These are phyloP conservation scores for Ctenochaetus hawaiiensis DNA, from an alignment of 2,797 vertebrate genomes.

Conservation along the genomic window DNA sequence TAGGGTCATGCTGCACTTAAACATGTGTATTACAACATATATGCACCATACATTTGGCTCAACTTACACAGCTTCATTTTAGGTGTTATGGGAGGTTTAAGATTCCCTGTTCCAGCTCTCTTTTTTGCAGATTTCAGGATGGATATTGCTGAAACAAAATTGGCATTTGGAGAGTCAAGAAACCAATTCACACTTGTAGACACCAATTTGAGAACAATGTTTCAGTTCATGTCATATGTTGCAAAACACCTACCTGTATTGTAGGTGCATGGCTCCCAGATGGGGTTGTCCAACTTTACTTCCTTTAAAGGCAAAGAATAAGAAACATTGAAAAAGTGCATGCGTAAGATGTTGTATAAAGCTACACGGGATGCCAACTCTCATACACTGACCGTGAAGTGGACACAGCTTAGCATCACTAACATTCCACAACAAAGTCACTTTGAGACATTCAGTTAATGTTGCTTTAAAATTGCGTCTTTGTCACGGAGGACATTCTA, in stretches of 20 bases:
- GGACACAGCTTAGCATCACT: no score
- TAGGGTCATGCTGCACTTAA: background rate
- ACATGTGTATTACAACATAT: background rate
- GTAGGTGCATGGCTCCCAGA: conserved; percentile 51
- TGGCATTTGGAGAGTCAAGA: background rate
- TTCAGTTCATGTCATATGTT: no score
- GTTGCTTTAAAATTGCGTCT: no score
- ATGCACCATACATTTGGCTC: background rate
- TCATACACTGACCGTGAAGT: no score
- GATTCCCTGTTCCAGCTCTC: background rate
- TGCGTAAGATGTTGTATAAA: no score
- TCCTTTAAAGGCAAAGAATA: conserved; percentile 43
- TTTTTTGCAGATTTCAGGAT: conserved; percentile 10
- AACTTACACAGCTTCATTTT: conserved; percentile 62
- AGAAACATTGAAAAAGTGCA: background rate
- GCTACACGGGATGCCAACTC: no score
- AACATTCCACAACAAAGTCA: no score
- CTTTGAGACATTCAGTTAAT: no score
- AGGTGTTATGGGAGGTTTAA: conserved; percentile 11
- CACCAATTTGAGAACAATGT: background rate
- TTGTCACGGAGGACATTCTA: no score
- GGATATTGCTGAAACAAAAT: background rate
- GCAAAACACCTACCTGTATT: conserved; percentile 16
- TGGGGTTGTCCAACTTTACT: conserved; percentile 19
- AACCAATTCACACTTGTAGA: background rate